phyloP scores from a whole-genome alignment of 2,888 invertebrate genomes.

The Morpho achilles region DNA sequence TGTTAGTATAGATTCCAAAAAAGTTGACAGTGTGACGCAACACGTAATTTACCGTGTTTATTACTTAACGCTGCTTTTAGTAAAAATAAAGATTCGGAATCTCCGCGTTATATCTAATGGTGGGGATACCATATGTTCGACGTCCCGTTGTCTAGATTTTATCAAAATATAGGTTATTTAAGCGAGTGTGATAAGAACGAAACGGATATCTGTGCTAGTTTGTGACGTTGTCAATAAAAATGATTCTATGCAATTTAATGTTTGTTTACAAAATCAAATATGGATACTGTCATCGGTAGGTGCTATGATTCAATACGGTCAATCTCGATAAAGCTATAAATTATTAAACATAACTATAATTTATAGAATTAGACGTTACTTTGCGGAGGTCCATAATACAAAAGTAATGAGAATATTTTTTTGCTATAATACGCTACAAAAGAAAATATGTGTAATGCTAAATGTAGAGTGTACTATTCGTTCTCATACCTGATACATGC shows the following conservation, averaged over 20 bases:
- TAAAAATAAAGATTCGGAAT: neutral
- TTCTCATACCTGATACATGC: too few relatives aligned
- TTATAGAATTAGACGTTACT: too few relatives aligned
- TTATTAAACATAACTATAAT: too few relatives aligned
- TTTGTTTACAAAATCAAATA: constrained; percentile 5
- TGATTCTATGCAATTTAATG: constrained; percentile 6
- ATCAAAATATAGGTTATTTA: constrained; percentile 22
- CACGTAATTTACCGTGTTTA: too few relatives aligned
- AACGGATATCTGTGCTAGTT: constrained; percentile 11
- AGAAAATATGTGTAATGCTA: too few relatives aligned
- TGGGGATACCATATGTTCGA: constrained; percentile 14
- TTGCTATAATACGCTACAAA: too few relatives aligned
- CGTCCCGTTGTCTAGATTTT: constrained; percentile 27
- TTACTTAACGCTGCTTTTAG: too few relatives aligned
- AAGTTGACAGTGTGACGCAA: too few relatives aligned
- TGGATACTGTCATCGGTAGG: neutral
- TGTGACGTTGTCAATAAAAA: constrained; percentile 10
- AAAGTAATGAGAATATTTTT: too few relatives aligned
- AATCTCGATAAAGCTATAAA: neutral
- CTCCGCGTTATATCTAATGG: neutral
- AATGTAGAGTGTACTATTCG: too few relatives aligned
- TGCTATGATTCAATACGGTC: neutral
- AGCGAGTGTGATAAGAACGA: neutral
- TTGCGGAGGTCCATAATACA: too few relatives aligned
- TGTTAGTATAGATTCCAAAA: too few relatives aligned